These are phyloP conservation scores for Phasianus colchicus DNA, from an alignment of 2,113 vertebrate species.

Conservation along the genomic window DNA sequence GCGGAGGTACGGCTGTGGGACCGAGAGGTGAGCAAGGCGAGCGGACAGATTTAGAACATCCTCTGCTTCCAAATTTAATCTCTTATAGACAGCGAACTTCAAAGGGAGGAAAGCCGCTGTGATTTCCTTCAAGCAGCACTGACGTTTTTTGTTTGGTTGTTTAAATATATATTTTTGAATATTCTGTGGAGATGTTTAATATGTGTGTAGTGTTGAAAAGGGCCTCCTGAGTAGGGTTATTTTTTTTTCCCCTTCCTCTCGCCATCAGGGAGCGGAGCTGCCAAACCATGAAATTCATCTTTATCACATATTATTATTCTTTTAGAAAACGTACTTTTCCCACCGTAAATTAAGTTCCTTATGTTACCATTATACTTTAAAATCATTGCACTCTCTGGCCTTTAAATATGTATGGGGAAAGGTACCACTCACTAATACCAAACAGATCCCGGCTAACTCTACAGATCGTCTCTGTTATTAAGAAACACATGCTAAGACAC, in stretches of 20 bases:
- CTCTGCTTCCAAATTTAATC: slow-evolving; percentile 75
- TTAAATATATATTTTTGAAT: slow-evolving; percentile 41
- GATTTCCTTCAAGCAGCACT: slow-evolving; percentile 15
- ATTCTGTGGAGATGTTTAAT: not conserved
- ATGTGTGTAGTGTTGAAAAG: not conserved
- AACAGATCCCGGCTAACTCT: slow-evolving; percentile 2
- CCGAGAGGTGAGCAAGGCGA: not conserved
- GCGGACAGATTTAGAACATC: slow-evolving; percentile 76
- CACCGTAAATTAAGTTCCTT: slow-evolving; percentile 54
- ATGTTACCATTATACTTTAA: slow-evolving; percentile 71
- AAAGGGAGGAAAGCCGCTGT: slow-evolving; percentile 48
- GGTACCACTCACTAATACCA: not conserved
- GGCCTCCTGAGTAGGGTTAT: slow-evolving; percentile 34
- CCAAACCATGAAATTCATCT: slow-evolving; percentile 52
- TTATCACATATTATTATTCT: slow-evolving; percentile 67
- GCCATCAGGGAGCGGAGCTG: not conserved
- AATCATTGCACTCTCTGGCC: slow-evolving; percentile 29
- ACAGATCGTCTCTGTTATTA: not conserved
- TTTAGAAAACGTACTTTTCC: slow-evolving; percentile 53
- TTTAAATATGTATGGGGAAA: slow-evolving; percentile 52
- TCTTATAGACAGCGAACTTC: slow-evolving; percentile 37
- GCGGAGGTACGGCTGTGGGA: slow-evolving; percentile 35
- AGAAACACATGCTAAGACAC: not conserved
- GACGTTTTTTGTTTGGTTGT: slow-evolving; percentile 29
- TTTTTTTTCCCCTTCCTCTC: slow-evolving; percentile 8